Evolutionary conservation across 2,888 invertebrate species (phyloP), one percentile per base, ranked within the genome.

Genomic region (Timandra comae): DNA sequence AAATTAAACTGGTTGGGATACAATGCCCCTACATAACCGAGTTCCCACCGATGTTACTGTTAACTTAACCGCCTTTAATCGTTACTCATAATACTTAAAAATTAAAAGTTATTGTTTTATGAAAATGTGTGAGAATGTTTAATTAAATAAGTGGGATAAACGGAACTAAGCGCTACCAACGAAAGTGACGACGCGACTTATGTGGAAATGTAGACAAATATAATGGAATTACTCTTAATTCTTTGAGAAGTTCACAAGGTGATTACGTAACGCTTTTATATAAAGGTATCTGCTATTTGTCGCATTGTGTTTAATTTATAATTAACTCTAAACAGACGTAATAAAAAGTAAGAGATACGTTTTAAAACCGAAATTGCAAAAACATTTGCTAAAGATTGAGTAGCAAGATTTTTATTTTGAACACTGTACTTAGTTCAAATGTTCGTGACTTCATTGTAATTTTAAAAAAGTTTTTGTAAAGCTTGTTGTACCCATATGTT

Each of bases 111-210:
- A 82, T 79, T 81, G 78, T 84, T 75, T 66, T 63, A 71, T 64
- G 72, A 70, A 40, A 79, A 74, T 66, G 75, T 79, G 82, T 84
- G 85, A 75, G 81, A 81, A 79, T 82, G 75, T 81, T 77, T 82
- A 84, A 80, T 80, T 82, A 80, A 76, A 77, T 82, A 82, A 80
- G 56, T 75, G 70, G 71, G 63, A 67, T 75, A 73, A 76, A 74
- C 72, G 72, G 72, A 74, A 69, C 70, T 65, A 57, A 64, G 56
- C 56, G 54, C 55, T 59, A 56, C 41, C 49, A 67, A 72, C 58
- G 74, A 80, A 77, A 77, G 76, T 75, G 69, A 69, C 67, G 65
- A 66, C 67, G 65, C 47, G 29, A 16, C 16, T 46, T 54, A 55
- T 50, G 54, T 47, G 45, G 38, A 51, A 53, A 61, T 52, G 46